Evolutionary conservation across 2,797 vertebrate species (phyloP).

Genomic region (Brotula barbata): DNA sequence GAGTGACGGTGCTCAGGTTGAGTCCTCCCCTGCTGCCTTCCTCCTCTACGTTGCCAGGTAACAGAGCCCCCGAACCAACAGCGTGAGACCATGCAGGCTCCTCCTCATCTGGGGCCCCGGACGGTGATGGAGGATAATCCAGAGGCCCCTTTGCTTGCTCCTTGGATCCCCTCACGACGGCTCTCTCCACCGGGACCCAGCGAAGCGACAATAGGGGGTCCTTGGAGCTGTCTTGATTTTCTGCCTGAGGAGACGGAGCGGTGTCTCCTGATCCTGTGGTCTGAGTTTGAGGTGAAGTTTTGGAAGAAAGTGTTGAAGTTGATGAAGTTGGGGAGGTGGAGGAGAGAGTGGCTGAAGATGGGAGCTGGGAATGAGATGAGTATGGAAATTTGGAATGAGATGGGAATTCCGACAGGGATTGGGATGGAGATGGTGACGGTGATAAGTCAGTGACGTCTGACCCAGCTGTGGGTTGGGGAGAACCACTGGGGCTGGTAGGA

Average conservation of each 20-base stretch:
- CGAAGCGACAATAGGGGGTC: conserved; percentile 20
- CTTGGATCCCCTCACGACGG: conserved; percentile 23
- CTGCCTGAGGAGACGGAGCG: conserved; percentile 23
- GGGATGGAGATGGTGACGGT: neutral
- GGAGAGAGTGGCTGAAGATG: neutral
- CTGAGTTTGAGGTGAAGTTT: conserved; percentile 17
- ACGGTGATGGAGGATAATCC: conserved; percentile 51
- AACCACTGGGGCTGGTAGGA: conserved; percentile 8
- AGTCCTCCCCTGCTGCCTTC: conserved; percentile 53
- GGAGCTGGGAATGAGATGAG: conserved; percentile 1
- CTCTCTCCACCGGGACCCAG: conserved; percentile 59
- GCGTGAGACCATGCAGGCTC: conserved; percentile 71
- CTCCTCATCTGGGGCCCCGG: conserved; percentile 55
- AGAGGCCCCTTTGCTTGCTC: conserved; percentile 37
- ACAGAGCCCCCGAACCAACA: conserved; percentile 70
- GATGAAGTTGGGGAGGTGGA: conserved; percentile 14
- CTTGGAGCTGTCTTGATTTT: conserved; percentile 38
- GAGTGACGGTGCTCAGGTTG: conserved; percentile 59
- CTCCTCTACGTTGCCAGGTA: conserved; percentile 70
- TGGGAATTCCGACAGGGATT: conserved; percentile 13
- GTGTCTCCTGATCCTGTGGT: conserved; percentile 25
- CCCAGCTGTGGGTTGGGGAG: conserved; percentile 37
- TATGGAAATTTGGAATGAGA: conserved; percentile 6
- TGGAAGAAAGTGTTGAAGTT: conserved; percentile 15
- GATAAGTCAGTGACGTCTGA: conserved; percentile 13